Percentiles rank a stretch among this genome's conserved stretches.
phyloP scores from a whole-genome alignment of 2,888 invertebrate genomes.

The Adela reaumurella region DNA sequence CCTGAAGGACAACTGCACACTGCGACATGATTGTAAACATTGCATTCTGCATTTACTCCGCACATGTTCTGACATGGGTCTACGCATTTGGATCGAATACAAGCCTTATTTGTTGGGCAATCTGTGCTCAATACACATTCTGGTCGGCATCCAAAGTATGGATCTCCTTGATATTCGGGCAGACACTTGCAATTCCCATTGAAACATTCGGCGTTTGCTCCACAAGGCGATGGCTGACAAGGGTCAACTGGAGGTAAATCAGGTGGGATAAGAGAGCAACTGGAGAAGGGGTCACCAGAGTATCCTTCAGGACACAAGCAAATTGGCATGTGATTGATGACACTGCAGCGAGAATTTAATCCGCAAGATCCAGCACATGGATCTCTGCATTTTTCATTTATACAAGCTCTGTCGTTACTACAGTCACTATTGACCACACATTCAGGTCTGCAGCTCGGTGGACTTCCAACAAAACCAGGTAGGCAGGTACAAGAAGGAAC shows the following conservation, averaged over 20 bases:
- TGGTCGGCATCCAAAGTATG: slow-evolving; percentile 65
- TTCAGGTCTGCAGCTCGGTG: slow-evolving; percentile 73
- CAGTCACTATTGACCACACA: slow-evolving; percentile 74
- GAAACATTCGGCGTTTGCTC: slow-evolving; percentile 56
- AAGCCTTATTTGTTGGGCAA: slow-evolving; percentile 62
- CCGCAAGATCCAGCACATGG: slow-evolving; percentile 80
- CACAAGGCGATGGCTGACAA: slow-evolving; percentile 67
- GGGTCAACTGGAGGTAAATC: slow-evolving; percentile 26
- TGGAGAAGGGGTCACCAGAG: slow-evolving; percentile 72
- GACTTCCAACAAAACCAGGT: slow-evolving; percentile 62
- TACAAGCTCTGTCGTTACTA: slow-evolving; percentile 67
- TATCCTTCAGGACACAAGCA: slow-evolving; percentile 63
- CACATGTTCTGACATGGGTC: slow-evolving; percentile 72
- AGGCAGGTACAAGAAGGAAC: slow-evolving; percentile 66
- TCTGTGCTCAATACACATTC: slow-evolving; percentile 68
- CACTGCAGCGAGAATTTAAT: slow-evolving; percentile 66
- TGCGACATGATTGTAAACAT: slow-evolving; percentile 69
- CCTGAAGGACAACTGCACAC: slow-evolving; percentile 67
- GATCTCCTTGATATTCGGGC: slow-evolving; percentile 63
- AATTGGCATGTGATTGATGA: slow-evolving; percentile 71
- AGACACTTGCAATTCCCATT: slow-evolving; percentile 60
- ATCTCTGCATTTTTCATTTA: slow-evolving; percentile 71
- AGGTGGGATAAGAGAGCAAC: slow-evolving; percentile 55
- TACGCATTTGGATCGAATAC: slow-evolving; percentile 64
- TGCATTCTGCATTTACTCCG: slow-evolving; percentile 66